Evolutionary conservation across 2,888 invertebrate species (phyloP), one percentile per base, ranked within the genome.

Genomic region (Eupithecia dodoneata): DNA sequence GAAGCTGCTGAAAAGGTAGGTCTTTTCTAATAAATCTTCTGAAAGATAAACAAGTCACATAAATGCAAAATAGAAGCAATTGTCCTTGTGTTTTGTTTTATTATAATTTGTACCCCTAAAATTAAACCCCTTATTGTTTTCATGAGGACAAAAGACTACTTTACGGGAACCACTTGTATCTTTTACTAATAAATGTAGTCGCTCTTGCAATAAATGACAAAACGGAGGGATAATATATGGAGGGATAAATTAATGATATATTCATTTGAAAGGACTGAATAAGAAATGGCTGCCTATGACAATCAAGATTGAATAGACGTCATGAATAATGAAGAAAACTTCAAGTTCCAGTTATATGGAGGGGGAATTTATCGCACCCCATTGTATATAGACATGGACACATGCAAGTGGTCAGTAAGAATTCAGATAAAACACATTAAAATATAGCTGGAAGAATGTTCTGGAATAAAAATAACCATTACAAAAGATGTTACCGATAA

Each of bases 401-500:
- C 15, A 10, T n/a, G n/a, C 44, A 45, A 69, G 42, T n/a, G 44
- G 69, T 69, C n/a, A 69, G 9, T 69, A 45, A 66, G 66, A 0
- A 15, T 66, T 15, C 3, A 6, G 65, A 65, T n/a, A 41, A 41
- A 65, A 2, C 4, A 66, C 5, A 18, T 63, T 63, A 3, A 30
- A 63, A 63, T 47, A n/a, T 55, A 55, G 30, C 63, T 63, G 65
- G 66, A 42, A 42, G 7, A 66, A 63, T 10, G 30, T 63, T 63
- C 30, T 30, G 30, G 63, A 18, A 63, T 63, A 63, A 63, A 63
- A 63, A 63, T 63, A 63, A 65, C 13, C 42, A 7, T 15, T 15
- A 42, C 45, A 69, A 72, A 59, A 76, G 41, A 71, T 55, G 42
- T 71, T 65, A 15, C 18, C 15, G 18, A 72, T 69, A 52, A 75